phyloP scores from a whole-genome alignment of 37 sponge, comb jelly and placozoan species.

The Beroe ovata region DNA sequence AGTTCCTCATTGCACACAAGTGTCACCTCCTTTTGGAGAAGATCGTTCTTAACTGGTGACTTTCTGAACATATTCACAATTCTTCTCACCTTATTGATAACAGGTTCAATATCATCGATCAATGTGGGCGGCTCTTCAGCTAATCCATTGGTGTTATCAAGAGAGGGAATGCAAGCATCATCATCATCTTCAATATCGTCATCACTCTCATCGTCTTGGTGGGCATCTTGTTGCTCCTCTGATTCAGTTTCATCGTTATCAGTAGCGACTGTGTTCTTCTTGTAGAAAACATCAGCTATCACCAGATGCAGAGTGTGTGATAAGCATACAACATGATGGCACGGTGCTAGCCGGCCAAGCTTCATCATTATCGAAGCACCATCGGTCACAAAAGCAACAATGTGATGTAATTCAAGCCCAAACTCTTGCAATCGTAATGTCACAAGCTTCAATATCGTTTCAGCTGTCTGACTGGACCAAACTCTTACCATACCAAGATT shows the following conservation, averaged over 20 bases:
- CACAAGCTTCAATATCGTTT: slow-evolving; percentile 45
- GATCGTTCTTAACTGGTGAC: slow-evolving; percentile 14
- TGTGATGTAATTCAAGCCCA: not conserved
- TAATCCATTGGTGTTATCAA: not conserved
- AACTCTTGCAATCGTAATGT: not conserved
- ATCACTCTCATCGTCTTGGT: not conserved
- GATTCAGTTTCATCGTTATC: not conserved
- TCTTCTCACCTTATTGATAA: slow-evolving; percentile 11
- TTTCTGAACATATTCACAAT: not conserved
- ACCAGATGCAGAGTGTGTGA: slow-evolving; percentile 28
- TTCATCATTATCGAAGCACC: slow-evolving; percentile 5
- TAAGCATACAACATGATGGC: not conserved
- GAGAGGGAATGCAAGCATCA: not conserved
- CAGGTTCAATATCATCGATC: not conserved
- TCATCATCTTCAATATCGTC: not conserved
- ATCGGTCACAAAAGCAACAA: slow-evolving; percentile 25
- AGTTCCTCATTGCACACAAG: not conserved
- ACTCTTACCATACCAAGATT: slow-evolving; percentile 55
- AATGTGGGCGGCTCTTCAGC: not conserved
- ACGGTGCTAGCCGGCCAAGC: not conserved
- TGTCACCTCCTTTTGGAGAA: not conserved
- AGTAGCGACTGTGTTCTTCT: not conserved
- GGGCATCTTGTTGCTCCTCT: not conserved
- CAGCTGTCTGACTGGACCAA: slow-evolving; percentile 6
- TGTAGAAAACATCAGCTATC: not conserved